Base-by-base conservation (phyloP, 2,888 invertebrate genomes). In the Leucophenga maculata region DNA sequence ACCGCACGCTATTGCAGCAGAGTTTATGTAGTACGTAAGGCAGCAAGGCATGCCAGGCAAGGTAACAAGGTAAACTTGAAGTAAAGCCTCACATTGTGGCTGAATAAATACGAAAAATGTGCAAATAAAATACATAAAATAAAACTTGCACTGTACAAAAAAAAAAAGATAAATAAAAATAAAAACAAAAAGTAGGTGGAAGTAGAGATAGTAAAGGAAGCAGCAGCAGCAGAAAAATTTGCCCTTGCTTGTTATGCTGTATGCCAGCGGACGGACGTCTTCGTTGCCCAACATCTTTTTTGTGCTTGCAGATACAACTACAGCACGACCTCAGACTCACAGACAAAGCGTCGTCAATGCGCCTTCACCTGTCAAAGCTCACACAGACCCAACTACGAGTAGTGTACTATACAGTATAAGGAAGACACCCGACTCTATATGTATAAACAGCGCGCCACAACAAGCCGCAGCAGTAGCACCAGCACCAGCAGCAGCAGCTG, bases 341-440 rank as follows among this genome's bases (percentile, higher is more conserved):
- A 57, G 48, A 11, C 46, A 64, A 39, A 64, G 69, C 68, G 72
- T 77, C 78, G 72, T 66, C 77, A 71, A 69, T 74, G 78, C 76
- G 73, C 74, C 76, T 79, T 78, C 73, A 79, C 62, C 74, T 76
- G 78, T 74, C 76, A 71, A 44, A 32, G 52, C 48, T 32, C 69
- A 73, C 59, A 73, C 59, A 69, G 64, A 72, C 69, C 26, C 26
- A 26, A 26, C 26, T 26, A 26, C 3, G 26, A 26, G 26, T 26
- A n/a, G n/a, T n/a, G n/a, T n/a, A n/a, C n/a, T n/a, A n/a, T n/a
- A n/a, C n/a, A n/a, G n/a, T n/a, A n/a, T n/a, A n/a, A n/a, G n/a
- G n/a, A n/a, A n/a, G n/a, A n/a, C n/a, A n/a, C n/a, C 31, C 64
- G 39, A 39, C 55, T 16, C 69, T 46, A 16, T 59, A 48, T 48